Evolutionary conservation across 1,140 invertebrate species (phyloP).

Genomic region (Andricus grossulariae): DNA sequence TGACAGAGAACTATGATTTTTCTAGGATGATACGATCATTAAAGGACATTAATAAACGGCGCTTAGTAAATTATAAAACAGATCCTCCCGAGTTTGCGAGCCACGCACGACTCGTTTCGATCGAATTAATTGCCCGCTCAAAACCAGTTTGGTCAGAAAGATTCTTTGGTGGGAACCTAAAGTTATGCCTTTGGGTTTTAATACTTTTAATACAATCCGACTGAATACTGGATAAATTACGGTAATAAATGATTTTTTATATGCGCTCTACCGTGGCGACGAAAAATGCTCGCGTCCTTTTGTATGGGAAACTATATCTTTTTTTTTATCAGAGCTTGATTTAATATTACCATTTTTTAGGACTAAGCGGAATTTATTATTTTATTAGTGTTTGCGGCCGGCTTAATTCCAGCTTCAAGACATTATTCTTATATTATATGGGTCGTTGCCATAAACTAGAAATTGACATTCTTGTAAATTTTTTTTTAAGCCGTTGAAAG

Average conservation of each 20-base stretch:
- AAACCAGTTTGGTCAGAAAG: slow-evolving; percentile 23
- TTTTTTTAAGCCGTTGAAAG: too few species aligned
- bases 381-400: too few species aligned
- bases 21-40: background rate
- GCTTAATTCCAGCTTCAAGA: too few species aligned
- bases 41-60: slow-evolving; percentile 8
- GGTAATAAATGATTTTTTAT: slow-evolving; percentile 17
- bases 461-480: too few species aligned
- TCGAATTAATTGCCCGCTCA: slow-evolving; percentile 15
- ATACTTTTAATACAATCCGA: slow-evolving; percentile 10
- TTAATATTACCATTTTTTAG: too few species aligned
- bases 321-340: too few species aligned
- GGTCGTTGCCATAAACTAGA: too few species aligned
- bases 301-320: too few species aligned
- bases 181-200: slow-evolving; percentile 24
- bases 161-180: slow-evolving; percentile 24
- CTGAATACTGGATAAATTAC: slow-evolving; percentile 14
- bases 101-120: slow-evolving; percentile 4
- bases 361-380: too few species aligned
- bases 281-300: background rate
- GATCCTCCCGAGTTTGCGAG: slow-evolving; percentile 5
- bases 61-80: slow-evolving; percentile 18
- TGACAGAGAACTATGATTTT: slow-evolving; percentile 3
- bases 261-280: slow-evolving; percentile 1
- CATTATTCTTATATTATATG: too few species aligned